Base-by-base conservation (phyloP, 2,113 vertebrate genomes). In the Petrocephalus zakoni region DNA sequence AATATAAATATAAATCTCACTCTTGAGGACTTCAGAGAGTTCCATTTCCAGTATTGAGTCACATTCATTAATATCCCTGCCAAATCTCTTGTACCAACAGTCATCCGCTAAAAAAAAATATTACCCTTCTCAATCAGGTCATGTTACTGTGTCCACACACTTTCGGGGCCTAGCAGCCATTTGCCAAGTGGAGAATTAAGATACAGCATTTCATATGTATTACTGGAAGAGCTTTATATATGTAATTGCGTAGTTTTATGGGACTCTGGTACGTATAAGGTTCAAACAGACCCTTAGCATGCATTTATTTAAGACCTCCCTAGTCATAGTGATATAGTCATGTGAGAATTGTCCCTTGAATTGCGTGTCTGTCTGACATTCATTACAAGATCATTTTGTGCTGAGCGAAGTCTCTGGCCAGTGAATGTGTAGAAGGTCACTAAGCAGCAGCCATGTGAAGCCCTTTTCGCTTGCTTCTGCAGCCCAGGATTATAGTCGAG, bases 291-390 rank as follows among this genome's bases (percentile, higher is more conserved):
- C n/a, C 29, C 19, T 46, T 61, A 47, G 47, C 34, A 22, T 37
- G n/a, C 5, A 11, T 82, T 51, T 83, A 21, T 49, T 82, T 88
- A 68, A 25, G 61, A 22, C 58, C 58, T 81, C 52, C 91, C 87
- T 86, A 49, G 49, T 37, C 42, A 4, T 88, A 82, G 29, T 81
- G 72, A 56, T 85, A 89, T 88, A 90, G 88, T 90, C 88, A 55
- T 85, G 68, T 88, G 90, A 88, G 91, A 92, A 91, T 11, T 51
- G 42, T 42, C 2, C 47, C 25, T n/a, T 13, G 4, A 53, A 75
- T 90, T 93, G 94, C 93, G 91, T 87, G 88, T 88, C 88, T 91
- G 78, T 86, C 61, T 89, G 91, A 88, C 93, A 94, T 93, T 58
- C 90, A 90, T 52, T 9, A 78, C 75, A 86, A 61, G 90, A 91